Evolutionary conservation across 2,797 vertebrate genomes (phyloP).

Genomic region (Myripristis jacobus): DNA sequence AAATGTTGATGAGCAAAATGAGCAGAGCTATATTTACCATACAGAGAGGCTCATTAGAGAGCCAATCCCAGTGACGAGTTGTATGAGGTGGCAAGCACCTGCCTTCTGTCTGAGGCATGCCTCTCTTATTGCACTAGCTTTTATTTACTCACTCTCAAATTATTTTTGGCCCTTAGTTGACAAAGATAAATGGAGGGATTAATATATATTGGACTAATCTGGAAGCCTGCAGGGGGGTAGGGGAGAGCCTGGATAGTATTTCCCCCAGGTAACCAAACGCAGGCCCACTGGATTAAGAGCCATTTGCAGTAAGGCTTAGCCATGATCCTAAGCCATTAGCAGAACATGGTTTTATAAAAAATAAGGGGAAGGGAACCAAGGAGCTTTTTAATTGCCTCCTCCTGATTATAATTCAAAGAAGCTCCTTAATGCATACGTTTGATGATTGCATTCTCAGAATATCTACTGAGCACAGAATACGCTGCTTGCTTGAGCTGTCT

Average conservation of each 20-base stretch:
- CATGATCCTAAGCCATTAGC: conserved; percentile 93
- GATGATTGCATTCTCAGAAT: conserved; percentile 15
- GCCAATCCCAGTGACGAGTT: conserved; percentile 86
- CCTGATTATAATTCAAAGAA: conserved; percentile 79
- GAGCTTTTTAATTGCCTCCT: conserved; percentile 86
- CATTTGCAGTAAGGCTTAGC: conserved; percentile 97
- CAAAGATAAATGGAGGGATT: conserved; percentile 89
- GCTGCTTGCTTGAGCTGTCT: neutral
- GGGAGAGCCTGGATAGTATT: conserved; percentile 91
- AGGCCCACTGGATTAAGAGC: conserved; percentile 96
- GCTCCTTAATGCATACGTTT: conserved; percentile 29
- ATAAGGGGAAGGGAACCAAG: conserved; percentile 69
- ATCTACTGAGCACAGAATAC: neutral
- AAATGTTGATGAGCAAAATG: conserved; percentile 86
- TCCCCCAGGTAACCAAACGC: conserved; percentile 95
- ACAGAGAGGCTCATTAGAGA: conserved; percentile 84
- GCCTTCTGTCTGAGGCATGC: conserved; percentile 86
- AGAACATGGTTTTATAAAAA: conserved; percentile 86
- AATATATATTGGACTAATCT: conserved; percentile 96
- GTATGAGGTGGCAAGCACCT: conserved; percentile 88
- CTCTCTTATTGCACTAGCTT: conserved; percentile 82
- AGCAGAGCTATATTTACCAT: conserved; percentile 82
- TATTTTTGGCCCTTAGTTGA: conserved; percentile 86
- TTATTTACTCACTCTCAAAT: conserved; percentile 94
- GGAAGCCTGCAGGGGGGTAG: conserved; percentile 83